phyloP scores from a whole-genome alignment of 2,113 vertebrate genomes.

The Dasyornis broadbenti region DNA sequence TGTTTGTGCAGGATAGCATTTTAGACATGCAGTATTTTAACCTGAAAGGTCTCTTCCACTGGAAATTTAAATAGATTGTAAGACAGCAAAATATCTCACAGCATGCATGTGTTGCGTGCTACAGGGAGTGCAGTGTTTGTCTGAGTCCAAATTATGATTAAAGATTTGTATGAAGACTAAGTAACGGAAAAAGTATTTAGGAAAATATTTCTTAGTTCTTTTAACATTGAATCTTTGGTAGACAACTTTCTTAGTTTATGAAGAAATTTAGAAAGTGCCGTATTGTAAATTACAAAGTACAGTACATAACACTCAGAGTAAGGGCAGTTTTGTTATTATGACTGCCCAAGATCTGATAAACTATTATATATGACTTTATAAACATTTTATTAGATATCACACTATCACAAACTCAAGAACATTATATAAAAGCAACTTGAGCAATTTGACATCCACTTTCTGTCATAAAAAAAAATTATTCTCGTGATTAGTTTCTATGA shows the following conservation, averaged over 20 bases:
- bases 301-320: constrained; percentile 8
- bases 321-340: constrained; percentile 48
- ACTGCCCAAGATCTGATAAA: constrained; percentile 61
- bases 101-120: not conserved
- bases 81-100: not conserved
- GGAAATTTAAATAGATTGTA: not conserved
- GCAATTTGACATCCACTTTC: constrained; percentile 35
- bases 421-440: constrained; percentile 52
- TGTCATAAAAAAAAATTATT: constrained; percentile 64
- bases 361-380: constrained; percentile 63
- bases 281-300: constrained; percentile 47
- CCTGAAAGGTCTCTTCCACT: not conserved
- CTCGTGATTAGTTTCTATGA: constrained; percentile 64
- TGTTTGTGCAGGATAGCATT: not conserved
- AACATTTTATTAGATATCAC: constrained; percentile 68
- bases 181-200: constrained; percentile 31
- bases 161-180: not conserved
- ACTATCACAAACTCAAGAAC: constrained; percentile 58
- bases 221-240: constrained; percentile 24
- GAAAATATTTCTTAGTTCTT: constrained; percentile 5
- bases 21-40: not conserved
- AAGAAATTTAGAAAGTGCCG: constrained; percentile 27
- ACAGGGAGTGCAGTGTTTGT: not conserved
- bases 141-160: not conserved
- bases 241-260: not conserved